phyloP scores from a whole-genome alignment of 2,113 vertebrate species.

The Taxidea taxus region DNA sequence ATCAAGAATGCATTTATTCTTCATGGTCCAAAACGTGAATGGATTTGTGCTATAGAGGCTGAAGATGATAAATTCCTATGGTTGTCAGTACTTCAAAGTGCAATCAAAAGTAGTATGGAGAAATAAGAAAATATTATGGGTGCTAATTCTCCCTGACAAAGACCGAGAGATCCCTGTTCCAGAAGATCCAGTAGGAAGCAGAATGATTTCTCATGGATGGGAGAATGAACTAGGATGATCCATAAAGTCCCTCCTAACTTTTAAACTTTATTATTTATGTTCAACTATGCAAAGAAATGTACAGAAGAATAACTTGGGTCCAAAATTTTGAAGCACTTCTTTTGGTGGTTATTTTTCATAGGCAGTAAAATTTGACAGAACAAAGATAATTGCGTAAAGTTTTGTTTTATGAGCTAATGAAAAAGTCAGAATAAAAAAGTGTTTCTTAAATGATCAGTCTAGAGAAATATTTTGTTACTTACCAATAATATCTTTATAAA shows the following conservation, averaged over 20 bases:
- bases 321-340: neutral
- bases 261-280: neutral
- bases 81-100: constrained; percentile 78
- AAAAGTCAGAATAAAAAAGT: constrained; percentile 24
- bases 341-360: neutral
- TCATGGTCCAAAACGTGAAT: constrained; percentile 81
- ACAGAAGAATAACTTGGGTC: neutral
- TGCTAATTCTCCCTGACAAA: neutral
- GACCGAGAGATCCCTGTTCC: neutral
- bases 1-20: constrained; percentile 86
- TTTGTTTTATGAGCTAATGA: constrained; percentile 22
- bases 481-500: neutral
- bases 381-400: neutral
- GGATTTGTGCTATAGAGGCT: constrained; percentile 84
- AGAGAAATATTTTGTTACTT: constrained; percentile 40
- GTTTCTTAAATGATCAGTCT: constrained; percentile 23
- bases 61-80: constrained; percentile 82
- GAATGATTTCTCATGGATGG: neutral
- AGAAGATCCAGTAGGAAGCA: neutral
- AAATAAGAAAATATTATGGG: neutral
- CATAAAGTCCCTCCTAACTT: neutral
- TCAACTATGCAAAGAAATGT: neutral
- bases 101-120: constrained; percentile 76
- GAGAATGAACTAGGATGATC: neutral
- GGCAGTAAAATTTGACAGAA: neutral